Base-by-base conservation (phyloP, 2,888 invertebrate genomes). In the Aphidius colemani region DNA sequence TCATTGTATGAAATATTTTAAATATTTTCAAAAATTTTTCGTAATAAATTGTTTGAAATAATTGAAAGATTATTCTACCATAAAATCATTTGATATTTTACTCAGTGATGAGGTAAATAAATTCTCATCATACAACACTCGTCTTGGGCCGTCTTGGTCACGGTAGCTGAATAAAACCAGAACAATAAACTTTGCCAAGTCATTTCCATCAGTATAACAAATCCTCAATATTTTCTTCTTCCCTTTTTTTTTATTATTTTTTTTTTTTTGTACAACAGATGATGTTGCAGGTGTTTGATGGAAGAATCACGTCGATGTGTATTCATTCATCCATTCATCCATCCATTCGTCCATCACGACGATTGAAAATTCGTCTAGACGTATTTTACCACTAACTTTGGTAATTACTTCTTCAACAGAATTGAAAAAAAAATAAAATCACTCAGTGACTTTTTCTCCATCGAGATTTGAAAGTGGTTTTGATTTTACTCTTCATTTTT, bases 121-220 rank as follows among this genome's bases (percentile, higher is more conserved):
- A 30, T 57, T 44, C 10, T 30, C 18, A 39, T n/a, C 18, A 18
- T 18, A 18, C 30, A 45, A 18, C 39, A 57, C 45, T 57, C n/a
- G 39, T 57, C 46, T 45, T 39, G 30, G 57, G 46, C 57, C n/a
- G 39, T 57, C 46, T 45, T 39, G 30, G 57, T 57, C 57, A 57
- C 57, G 57, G 57, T 57, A 57, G 46, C 46, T 30, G 46, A 7
- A 57, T 10, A 39, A 57, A 50, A 18, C 18, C 44, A n/a, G 46
- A 57, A 59, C 58, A 59, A 59, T 59, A 46, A 49, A 49, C 11
- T 59, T 59, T 48, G 58, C 41, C 49, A 13, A 59, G 58, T 59
- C 58, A 59, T 49, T 59, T 59, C 58, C 58, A 59, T 40, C 13
- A 7, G 40, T 50, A 50, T 51, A 51, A 30, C 30, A 30, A 30